Conservation (phyloP, 2,113 vertebrate genomes). For the Hystrix brachyura region DNA sequence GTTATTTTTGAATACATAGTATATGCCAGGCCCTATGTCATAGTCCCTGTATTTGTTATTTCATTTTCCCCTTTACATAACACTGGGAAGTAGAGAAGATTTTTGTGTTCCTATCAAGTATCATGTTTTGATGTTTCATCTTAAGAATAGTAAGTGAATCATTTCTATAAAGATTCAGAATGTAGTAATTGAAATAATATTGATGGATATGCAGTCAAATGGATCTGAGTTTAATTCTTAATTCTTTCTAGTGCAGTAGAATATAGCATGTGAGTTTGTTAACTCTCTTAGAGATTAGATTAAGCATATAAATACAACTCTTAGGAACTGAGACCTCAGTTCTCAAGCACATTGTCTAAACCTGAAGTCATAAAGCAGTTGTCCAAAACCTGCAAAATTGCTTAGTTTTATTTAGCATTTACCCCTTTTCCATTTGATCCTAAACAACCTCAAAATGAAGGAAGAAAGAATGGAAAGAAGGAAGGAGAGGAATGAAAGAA, state of each 20-base stretch:
- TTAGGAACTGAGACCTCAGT: not conserved
- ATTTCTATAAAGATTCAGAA: not conserved
- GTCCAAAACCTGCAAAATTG: not conserved
- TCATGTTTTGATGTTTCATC: not conserved
- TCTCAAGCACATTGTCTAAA: not conserved
- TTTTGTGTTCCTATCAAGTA: not conserved
- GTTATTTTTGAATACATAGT: not conserved
- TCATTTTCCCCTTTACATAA: not conserved
- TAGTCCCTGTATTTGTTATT: not conserved
- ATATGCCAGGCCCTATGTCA: not conserved
- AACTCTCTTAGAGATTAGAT: not conserved
- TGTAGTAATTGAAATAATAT: not conserved
- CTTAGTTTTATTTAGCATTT: conserved; percentile 7
- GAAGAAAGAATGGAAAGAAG: not conserved
- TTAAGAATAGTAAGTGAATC: not conserved
- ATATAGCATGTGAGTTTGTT: not conserved
- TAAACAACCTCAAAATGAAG: not conserved
- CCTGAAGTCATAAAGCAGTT: not conserved
- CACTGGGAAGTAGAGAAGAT: not conserved
- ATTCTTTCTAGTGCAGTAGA: not conserved
- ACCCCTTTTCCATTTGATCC: not conserved
- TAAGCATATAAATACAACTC: not conserved
- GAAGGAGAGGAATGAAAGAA: not conserved
- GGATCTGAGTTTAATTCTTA: not conserved
- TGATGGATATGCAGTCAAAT: not conserved